These are phyloP conservation scores for Carcina quercana DNA, from an alignment of 2,888 invertebrate species.

Conservation along the genomic window DNA sequence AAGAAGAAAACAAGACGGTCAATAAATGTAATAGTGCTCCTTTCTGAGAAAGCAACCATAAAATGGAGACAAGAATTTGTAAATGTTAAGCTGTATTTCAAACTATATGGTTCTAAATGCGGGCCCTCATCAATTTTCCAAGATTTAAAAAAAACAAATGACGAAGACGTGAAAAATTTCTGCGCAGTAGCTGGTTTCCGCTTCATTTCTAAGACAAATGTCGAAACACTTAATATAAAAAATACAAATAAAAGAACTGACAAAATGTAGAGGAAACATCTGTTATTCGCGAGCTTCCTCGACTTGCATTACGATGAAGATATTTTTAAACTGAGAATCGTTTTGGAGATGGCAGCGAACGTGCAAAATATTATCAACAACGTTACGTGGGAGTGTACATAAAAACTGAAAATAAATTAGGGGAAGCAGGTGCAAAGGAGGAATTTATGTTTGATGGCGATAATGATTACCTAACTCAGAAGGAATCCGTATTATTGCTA, in stretches of 20 bases:
- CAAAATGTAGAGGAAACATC: constrained; percentile 39
- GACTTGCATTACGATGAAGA: constrained; percentile 19
- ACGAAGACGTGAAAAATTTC: constrained; percentile 30
- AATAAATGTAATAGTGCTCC: too few relatives aligned
- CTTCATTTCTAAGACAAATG: constrained; percentile 32
- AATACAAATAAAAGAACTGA: constrained; percentile 22
- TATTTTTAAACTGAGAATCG: constrained; percentile 16
- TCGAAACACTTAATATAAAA: constrained; percentile 26
- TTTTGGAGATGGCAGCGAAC: too few relatives aligned
- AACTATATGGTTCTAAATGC: neutral
- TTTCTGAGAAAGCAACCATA: too few relatives aligned
- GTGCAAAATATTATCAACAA: too few relatives aligned
- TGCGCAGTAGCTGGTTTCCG: constrained; percentile 29
- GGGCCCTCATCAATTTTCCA: constrained; percentile 1
- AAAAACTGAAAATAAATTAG: too few relatives aligned
- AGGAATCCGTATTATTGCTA: too few relatives aligned
- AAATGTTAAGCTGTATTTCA: neutral
- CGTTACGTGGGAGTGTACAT: too few relatives aligned
- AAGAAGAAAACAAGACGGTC: too few relatives aligned
- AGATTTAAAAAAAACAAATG: constrained; percentile 14
- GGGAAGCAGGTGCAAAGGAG: too few relatives aligned
- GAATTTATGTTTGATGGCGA: too few relatives aligned
- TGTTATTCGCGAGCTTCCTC: constrained; percentile 29
- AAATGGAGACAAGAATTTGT: too few relatives aligned
- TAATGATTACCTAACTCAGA: too few relatives aligned